Conservation (phyloP, 2,797 vertebrate genomes). For the Falco cherrug region DNA sequence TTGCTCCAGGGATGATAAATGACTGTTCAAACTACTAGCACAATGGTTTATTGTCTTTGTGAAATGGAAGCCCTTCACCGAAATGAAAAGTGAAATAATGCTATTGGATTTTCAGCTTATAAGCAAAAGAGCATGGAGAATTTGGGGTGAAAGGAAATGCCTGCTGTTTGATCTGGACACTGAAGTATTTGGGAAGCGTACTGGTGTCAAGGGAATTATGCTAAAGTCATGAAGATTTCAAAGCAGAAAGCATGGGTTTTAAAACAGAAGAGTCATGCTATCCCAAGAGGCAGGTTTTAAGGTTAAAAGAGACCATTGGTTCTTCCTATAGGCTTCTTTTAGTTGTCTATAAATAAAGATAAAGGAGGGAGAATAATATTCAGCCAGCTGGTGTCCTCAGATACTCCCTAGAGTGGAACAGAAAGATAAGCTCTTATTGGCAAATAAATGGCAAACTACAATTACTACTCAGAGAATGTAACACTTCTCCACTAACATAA, state of each 20-base stretch:
- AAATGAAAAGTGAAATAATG: constrained; percentile 57
- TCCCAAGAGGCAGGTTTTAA: not conserved
- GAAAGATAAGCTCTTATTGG: not conserved
- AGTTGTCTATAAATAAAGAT: constrained; percentile 12
- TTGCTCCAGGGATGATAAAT: constrained; percentile 58
- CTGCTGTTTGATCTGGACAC: not conserved
- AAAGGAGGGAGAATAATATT: not conserved
- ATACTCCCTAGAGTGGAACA: not conserved
- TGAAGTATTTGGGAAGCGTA: not conserved
- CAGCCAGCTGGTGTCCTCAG: constrained; percentile 41
- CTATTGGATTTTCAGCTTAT: not conserved
- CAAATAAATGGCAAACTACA: not conserved
- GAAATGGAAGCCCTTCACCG: not conserved
- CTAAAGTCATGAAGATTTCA: not conserved
- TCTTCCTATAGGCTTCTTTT: not conserved
- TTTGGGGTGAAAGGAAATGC: not conserved
- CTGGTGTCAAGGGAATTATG: not conserved
- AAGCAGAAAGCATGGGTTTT: not conserved
- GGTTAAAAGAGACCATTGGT: not conserved
- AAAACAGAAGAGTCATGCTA: not conserved
- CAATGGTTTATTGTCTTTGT: constrained; percentile 44
- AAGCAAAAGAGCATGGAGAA: not conserved
- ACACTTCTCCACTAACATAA: not conserved
- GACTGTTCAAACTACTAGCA: constrained; percentile 35
- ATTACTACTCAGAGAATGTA: not conserved